phyloP scores from a whole-genome alignment of 2,888 invertebrate species.

The Diarsia rubi region DNA sequence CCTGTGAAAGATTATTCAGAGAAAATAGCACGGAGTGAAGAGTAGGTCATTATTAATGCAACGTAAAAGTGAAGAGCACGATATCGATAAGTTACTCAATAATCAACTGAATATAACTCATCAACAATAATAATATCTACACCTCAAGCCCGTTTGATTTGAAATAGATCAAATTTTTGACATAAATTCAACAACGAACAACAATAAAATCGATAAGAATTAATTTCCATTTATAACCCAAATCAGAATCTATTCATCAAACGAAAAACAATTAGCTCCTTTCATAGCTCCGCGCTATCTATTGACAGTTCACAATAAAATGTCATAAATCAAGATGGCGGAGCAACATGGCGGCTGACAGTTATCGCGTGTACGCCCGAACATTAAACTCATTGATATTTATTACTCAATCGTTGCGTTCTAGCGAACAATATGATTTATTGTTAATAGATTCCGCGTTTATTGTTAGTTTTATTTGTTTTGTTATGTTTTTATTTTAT shows the following conservation, averaged over 20 bases:
- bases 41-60: neutral
- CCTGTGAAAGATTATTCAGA: too few species aligned
- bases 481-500: conserved; percentile 65
- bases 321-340: conserved; percentile 88
- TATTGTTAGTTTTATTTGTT: conserved; percentile 84
- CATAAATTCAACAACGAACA: conserved; percentile 10
- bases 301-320: conserved; percentile 85
- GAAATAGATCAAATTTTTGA: neutral
- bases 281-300: conserved; percentile 74
- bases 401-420: conserved; percentile 88
- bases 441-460: conserved; percentile 85
- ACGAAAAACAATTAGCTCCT: conserved; percentile 63
- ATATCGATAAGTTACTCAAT: neutral
- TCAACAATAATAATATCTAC: neutral
- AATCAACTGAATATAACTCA: neutral
- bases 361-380: conserved; percentile 89
- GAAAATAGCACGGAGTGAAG: too few species aligned
- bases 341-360: conserved; percentile 89
- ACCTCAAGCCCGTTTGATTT: neutral
- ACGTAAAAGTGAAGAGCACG: neutral
- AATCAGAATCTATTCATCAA: conserved; percentile 42
- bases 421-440: conserved; percentile 84
- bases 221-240: conserved; percentile 18
- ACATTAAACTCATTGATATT: conserved; percentile 91
- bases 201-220: conserved; percentile 4